These are phyloP conservation scores for Leptopilina clavipes DNA, from an alignment of 1,140 invertebrate species.

Conservation along the genomic window DNA sequence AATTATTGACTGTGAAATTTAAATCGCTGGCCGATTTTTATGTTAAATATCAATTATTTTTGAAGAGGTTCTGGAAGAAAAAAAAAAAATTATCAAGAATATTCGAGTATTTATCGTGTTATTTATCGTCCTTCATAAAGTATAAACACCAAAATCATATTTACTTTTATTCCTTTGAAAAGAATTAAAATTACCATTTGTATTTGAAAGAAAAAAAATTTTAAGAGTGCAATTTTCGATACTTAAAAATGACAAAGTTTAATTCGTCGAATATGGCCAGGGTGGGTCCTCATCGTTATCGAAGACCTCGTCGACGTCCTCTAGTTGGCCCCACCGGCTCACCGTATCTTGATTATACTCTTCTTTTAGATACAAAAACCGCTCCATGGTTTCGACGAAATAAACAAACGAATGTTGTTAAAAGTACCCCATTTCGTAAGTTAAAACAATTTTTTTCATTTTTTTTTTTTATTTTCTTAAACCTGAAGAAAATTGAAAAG, in stretches of 20 bases:
- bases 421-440: conserved; percentile 44
- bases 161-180: conserved; percentile 1
- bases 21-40: neutral
- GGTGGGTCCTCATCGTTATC: conserved; percentile 58
- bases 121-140: conserved; percentile 39
- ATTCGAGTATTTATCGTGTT: conserved; percentile 38
- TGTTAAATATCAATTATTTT: neutral
- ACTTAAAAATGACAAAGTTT: neutral
- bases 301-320: conserved; percentile 63
- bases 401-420: conserved; percentile 12
- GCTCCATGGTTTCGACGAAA: conserved; percentile 63
- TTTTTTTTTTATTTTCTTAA: neutral
- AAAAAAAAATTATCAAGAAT: neutral
- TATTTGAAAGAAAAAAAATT: neutral
- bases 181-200: conserved; percentile 43
- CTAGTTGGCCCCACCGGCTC: conserved; percentile 69
- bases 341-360: conserved; percentile 63
- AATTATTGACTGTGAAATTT: neutral
- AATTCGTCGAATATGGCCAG: conserved; percentile 49
- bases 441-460: conserved; percentile 16
- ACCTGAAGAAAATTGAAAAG: too few relatives aligned
- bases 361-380: conserved; percentile 59
- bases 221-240: conserved; percentile 2
- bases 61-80: neutral
- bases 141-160: conserved; percentile 41